Base-by-base conservation (phyloP, 2,797 vertebrate genomes). In the Botia almorhae region DNA sequence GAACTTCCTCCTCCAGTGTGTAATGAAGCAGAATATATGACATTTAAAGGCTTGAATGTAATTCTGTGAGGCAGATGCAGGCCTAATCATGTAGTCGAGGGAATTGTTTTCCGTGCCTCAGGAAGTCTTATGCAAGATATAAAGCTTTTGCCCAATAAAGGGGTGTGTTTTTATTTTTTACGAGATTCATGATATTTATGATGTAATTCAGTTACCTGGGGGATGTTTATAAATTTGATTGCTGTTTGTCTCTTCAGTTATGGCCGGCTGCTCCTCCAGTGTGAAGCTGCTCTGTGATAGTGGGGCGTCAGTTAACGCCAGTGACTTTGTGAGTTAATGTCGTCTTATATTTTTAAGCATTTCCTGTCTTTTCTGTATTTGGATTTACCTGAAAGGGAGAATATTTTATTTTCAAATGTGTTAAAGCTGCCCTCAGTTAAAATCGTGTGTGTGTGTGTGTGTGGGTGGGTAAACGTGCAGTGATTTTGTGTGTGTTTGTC, bases 201-300 rank as follows among this genome's bases (percentile, higher is more conserved):
- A n/a, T n/a, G n/a, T n/a, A n/a, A 72, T 73, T 64, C 0, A 13
- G 19, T 43, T 55, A 36, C n/a, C 19, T 46, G 7, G 17, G 58
- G 48, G 55, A 65, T 55, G 33, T 43, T 63, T 29, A 11, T 23
- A 19, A 80, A 46, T 53, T 11, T 65, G 50, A 26, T 55, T 67
- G 7, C 71, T 23, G 60, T 83, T 50, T n/a, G 21, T 80, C 4
- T 82, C 64, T 61, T 16, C 88, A 99, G 97, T 98, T 16, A 98
- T 99, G 96, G 97, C 96, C 0, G 97, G 96, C 88, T 99, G 97
- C 82, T 83, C 95, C 39, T 96, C 97, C 55, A 96, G 97, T 23
- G 95, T 98, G 76, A 98, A 99, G 80, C 94, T 99, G 21, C 94
- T 99, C 39, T 98, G 96, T 36, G 98, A 99, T 87, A 96, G 96